A percentile compares a stretch with the other conserved stretches of the same genome.
These are phyloP conservation scores for Melipona bicolor DNA, from an alignment of 2,888 invertebrate genomes.

Conservation along the genomic window DNA sequence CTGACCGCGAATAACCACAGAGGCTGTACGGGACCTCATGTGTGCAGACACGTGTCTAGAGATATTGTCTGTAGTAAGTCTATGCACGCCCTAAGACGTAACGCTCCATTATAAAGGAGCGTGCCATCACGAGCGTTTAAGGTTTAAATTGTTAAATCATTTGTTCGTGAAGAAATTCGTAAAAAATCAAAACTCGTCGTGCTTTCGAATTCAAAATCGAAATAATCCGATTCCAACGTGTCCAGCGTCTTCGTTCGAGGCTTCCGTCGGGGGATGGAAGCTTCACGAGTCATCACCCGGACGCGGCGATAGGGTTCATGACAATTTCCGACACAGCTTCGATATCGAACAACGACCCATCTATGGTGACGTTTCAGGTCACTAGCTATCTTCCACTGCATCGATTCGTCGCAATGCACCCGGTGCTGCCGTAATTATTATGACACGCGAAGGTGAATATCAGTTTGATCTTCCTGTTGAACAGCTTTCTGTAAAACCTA, in stretches of 20 bases:
- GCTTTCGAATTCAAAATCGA: not conserved
- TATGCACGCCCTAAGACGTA: not conserved
- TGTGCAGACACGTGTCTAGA: not conserved
- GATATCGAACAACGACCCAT: not conserved
- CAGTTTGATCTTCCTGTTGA: not conserved
- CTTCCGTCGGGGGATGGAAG: not conserved
- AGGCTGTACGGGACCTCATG: not conserved
- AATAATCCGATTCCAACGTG: not conserved
- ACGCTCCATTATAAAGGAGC: not conserved
- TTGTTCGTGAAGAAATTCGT: too few species aligned
- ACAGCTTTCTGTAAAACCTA: conserved; percentile 27
- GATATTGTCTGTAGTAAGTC: not conserved
- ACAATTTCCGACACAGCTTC: not conserved
- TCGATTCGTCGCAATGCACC: conserved; percentile 28
- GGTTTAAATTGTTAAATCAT: too few species aligned
- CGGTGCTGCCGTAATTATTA: conserved; percentile 22
- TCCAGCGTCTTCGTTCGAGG: not conserved
- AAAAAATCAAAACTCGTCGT: too few species aligned
- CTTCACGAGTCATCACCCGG: not conserved
- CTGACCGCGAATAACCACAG: not conserved
- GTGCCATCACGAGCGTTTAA: too few species aligned
- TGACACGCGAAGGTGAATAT: not conserved
- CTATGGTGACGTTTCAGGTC: conserved; percentile 1
- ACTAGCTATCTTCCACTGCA: conserved; percentile 12
- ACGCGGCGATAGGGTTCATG: not conserved